Evolutionary conservation across 1,140 invertebrate species (phyloP), one percentile per base, ranked within the genome.

Genomic region (Phymastichus coffea): DNA sequence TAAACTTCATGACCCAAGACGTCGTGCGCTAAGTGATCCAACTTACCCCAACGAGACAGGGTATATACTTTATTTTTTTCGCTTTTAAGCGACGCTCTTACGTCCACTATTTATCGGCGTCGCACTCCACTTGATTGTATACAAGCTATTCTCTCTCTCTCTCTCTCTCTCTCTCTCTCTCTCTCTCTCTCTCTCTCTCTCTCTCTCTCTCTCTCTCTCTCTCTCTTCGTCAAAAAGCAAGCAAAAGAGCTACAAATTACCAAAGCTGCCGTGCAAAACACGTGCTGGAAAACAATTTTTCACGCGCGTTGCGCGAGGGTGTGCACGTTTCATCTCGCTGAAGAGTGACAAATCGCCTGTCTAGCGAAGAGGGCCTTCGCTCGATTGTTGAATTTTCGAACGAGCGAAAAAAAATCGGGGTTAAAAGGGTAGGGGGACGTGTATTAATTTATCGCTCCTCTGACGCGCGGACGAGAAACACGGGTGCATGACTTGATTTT

Each of bases 251-350:
- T 57, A 41, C 44, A 57, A 57, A 57, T n/a, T n/a, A n/a, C n/a
- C n/a, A n/a, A n/a, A n/a, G n/a, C n/a, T n/a, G n/a, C n/a, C n/a
- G n/a, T n/a, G n/a, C n/a, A n/a, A n/a, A n/a, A n/a, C n/a, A n/a
- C n/a, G n/a, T n/a, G n/a, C n/a, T n/a, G n/a, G n/a, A 35, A 57
- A 57, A 57, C 54, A 48, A 57, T 57, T 57, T 57, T 48, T 57
- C 54, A 57, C 33, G 17, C 23, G 22, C 35, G 25, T 49, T 35
- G 17, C 37, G 22, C 40, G 38, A 48, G 44, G 44, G 25, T 40
- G 44, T 57, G 54, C 35, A 57, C 54, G 48, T 57, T 57, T 57
- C 48, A 57, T 28, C 54, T 57, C n/a, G n/a, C 44, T 57, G 44
- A 57, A 57, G 46, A 57, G 55, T 57, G 55, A 57, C 55, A 57